A percentile compares a stretch with the other conserved stretches of the same genome.
Conservation (phyloP, 2,113 vertebrate genomes). For the Pipra filicauda region DNA sequence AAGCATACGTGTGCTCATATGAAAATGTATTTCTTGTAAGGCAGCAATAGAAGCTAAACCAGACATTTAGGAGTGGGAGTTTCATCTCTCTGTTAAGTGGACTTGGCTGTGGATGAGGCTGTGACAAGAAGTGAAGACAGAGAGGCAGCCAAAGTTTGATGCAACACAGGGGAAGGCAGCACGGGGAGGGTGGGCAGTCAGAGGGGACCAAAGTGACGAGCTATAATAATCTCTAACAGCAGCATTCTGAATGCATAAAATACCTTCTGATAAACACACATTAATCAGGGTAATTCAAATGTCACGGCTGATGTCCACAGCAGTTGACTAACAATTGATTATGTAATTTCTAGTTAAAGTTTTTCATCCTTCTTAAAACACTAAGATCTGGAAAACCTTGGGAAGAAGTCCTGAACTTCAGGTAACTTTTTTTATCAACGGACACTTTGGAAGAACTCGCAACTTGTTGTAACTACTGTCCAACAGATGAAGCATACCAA, state of each 20-base stretch:
- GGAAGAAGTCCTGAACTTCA: not conserved
- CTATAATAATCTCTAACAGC: not conserved
- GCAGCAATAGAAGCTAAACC: not conserved
- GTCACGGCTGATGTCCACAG: not conserved
- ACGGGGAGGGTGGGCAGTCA: not conserved
- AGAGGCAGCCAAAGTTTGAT: not conserved
- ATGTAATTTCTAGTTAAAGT: not conserved
- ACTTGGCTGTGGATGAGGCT: not conserved
- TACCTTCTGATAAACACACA: not conserved
- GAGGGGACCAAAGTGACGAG: not conserved
- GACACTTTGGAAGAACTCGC: not conserved
- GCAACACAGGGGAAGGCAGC: not conserved
- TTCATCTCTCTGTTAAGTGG: not conserved
- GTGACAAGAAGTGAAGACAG: not conserved
- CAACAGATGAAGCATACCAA: rapidly evolving
- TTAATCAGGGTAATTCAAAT: not conserved
- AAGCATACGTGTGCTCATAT: not conserved
- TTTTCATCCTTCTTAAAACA: not conserved
- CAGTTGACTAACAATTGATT: not conserved
- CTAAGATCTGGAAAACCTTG: not conserved
- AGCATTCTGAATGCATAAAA: not conserved
- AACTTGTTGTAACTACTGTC: not conserved
- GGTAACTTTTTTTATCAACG: not conserved
- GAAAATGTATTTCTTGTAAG: not conserved
- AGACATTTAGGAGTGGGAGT: not conserved